These are phyloP conservation scores for Umimayanthus chanpuru DNA, from an alignment of 92 coral and sea anemone species.

Conservation along the genomic window DNA sequence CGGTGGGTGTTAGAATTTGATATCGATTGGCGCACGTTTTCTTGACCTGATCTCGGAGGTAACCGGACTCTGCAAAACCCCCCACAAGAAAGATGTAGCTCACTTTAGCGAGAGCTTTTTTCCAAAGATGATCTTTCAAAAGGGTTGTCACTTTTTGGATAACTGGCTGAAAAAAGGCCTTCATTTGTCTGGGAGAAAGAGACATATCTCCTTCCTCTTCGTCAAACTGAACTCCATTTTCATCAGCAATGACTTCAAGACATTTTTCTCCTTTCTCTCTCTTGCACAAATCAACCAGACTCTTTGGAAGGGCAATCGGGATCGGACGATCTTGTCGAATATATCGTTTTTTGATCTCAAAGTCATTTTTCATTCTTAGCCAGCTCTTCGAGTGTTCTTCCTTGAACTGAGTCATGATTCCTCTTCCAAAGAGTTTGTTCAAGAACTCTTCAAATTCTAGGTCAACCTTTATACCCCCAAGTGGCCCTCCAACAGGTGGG, in stretches of 20 bases:
- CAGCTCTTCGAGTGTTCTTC: background rate
- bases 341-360: background rate
- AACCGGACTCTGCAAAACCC: slow-evolving; percentile 66
- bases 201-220: slow-evolving; percentile 49
- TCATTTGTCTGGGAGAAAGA: slow-evolving; percentile 42
- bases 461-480: background rate
- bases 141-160: slow-evolving; percentile 41
- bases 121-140: slow-evolving; percentile 38
- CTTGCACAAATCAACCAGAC: background rate
- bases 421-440: background rate
- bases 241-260: background rate
- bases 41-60: slow-evolving; percentile 40
- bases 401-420: background rate
- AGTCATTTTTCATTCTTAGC: background rate
- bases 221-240: background rate
- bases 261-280: background rate
- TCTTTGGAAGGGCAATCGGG: background rate
- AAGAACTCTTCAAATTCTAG: background rate
- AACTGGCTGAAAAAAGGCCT: slow-evolving; percentile 60
- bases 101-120: slow-evolving; percentile 24
- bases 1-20: slow-evolving; percentile 54
- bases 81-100: slow-evolving; percentile 67
- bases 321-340: background rate
- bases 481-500: background rate
- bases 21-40: slow-evolving; percentile 31